These are phyloP conservation scores for Squalus acanthias DNA, from an alignment of 2,797 vertebrate species.

Conservation along the genomic window DNA sequence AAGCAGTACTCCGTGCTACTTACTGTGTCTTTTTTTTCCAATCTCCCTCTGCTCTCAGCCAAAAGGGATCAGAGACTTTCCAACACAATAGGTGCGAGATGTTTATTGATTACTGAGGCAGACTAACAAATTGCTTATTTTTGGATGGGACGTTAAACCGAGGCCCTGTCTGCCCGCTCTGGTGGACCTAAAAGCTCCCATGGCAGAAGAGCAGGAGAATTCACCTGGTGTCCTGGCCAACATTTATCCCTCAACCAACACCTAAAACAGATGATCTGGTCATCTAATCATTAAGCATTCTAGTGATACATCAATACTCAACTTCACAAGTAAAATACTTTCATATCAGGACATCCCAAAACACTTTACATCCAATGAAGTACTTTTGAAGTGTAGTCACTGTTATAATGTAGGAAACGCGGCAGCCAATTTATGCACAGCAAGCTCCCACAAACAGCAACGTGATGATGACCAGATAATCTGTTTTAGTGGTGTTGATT, in stretches of 20 bases:
- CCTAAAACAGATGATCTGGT: not conserved
- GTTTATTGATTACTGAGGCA: not conserved
- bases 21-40: not conserved
- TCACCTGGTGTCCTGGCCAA: not conserved
- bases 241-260: not conserved
- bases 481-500: too few species aligned
- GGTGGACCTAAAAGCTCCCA: not conserved
- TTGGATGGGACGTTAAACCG: not conserved
- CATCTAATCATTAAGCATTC: not conserved
- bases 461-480: too few species aligned
- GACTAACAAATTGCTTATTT: not conserved
- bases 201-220: not conserved
- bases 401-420: too few species aligned
- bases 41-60: not conserved
- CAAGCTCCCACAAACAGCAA: too few species aligned
- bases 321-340: not conserved
- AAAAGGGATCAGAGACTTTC: not conserved
- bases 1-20: too few species aligned
- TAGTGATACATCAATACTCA: not conserved
- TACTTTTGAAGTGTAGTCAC: too few species aligned
- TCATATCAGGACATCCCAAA: not conserved
- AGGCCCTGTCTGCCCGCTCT: not conserved
- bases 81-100: not conserved
- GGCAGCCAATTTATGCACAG: too few species aligned
- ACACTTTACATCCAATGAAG: too few species aligned